phyloP scores from a whole-genome alignment of 2,797 vertebrate species.

The Coregonus suidteri region DNA sequence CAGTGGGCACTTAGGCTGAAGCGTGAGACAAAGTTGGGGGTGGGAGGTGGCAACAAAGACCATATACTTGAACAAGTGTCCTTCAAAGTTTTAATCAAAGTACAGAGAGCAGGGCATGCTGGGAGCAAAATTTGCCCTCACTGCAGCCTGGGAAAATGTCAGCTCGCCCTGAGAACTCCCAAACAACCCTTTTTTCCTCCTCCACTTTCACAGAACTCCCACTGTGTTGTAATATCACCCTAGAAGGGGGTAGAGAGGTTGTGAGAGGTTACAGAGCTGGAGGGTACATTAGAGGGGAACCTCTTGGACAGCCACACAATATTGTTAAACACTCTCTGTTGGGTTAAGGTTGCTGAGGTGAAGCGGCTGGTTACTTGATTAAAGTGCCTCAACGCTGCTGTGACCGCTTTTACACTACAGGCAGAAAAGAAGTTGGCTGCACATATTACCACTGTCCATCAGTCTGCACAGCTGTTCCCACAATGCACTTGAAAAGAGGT shows the following conservation, averaged over 20 bases:
- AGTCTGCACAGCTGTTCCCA: slow-evolving; percentile 58
- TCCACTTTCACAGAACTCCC: slow-evolving; percentile 64
- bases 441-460: slow-evolving; percentile 68
- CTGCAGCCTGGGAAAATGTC: slow-evolving; percentile 75
- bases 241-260: slow-evolving; percentile 61
- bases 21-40: slow-evolving; percentile 34
- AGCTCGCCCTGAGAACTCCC: slow-evolving; percentile 69
- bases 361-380: slow-evolving; percentile 73
- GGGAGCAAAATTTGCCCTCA: slow-evolving; percentile 66
- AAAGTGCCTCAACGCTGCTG: slow-evolving; percentile 71
- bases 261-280: slow-evolving; percentile 67
- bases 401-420: slow-evolving; percentile 61
- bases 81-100: slow-evolving; percentile 74
- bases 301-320: slow-evolving; percentile 66
- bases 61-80: slow-evolving; percentile 60
- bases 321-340: slow-evolving; percentile 78
- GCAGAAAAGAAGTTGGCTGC: slow-evolving; percentile 60
- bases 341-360: slow-evolving; percentile 81
- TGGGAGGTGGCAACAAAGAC: slow-evolving; percentile 51
- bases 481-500: slow-evolving; percentile 56
- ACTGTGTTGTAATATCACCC: slow-evolving; percentile 79
- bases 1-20: slow-evolving; percentile 31
- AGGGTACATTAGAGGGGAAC: slow-evolving; percentile 69
- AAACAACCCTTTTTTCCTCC: slow-evolving; percentile 63
- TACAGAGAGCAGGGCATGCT: slow-evolving; percentile 47